A percentile compares a stretch with the other conserved stretches of the same genome.
Evolutionary conservation across 2,797 vertebrate genomes (phyloP).

Genomic region (Oryzias sinensis): DNA sequence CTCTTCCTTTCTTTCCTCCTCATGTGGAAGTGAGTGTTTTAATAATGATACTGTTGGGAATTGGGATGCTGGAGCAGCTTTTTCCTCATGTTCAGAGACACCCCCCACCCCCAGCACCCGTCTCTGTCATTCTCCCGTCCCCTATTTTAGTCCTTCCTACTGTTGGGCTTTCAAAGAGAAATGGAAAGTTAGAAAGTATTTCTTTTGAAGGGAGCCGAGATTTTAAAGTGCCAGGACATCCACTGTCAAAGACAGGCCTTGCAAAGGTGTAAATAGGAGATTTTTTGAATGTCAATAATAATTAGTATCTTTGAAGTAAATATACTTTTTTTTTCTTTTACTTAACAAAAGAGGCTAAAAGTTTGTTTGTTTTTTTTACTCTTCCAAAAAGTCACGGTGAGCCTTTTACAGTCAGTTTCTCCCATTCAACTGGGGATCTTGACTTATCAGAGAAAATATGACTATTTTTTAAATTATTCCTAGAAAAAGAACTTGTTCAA

Average conservation of each 20-base stretch:
- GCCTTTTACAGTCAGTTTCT: too few species aligned
- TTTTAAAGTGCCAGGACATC: not conserved
- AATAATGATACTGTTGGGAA: constrained; percentile 85
- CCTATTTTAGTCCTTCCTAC: constrained; percentile 72
- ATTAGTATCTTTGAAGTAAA: too few species aligned
- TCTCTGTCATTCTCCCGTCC: constrained; percentile 61
- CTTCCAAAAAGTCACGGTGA: too few species aligned
- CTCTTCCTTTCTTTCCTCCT: constrained; percentile 46
- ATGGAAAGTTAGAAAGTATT: constrained; percentile 22
- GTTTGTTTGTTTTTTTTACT: too few species aligned
- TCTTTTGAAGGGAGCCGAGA: not conserved
- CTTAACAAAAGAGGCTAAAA: too few species aligned
- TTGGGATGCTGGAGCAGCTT: constrained; percentile 65
- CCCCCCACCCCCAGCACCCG: constrained; percentile 6
- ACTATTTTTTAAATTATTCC: too few species aligned
- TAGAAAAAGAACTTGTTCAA: too few species aligned
- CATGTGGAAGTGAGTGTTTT: constrained; percentile 85
- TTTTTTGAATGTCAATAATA: too few species aligned
- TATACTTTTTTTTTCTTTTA: too few species aligned
- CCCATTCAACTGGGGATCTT: too few species aligned
- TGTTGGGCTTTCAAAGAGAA: constrained; percentile 76
- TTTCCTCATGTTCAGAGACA: constrained; percentile 51
- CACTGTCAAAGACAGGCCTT: not conserved
- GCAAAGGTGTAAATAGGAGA: too few species aligned
- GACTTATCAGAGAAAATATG: too few species aligned